These are phyloP conservation scores for Actinostola sp. DNA, from an alignment of 92 coral and sea anemone genomes.

Conservation along the genomic window DNA sequence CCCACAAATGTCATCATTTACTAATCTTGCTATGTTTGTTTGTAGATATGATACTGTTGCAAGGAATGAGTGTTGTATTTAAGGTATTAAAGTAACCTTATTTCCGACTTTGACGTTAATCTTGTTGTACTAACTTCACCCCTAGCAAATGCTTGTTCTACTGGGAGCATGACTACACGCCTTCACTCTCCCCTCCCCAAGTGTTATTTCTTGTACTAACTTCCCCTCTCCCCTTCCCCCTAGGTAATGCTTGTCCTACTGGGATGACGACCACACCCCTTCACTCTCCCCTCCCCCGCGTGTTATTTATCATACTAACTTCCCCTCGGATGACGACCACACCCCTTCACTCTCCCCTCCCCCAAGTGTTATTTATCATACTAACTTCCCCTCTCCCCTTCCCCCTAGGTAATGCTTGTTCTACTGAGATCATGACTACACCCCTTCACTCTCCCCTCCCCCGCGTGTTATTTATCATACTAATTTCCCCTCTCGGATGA, in stretches of 20 bases:
- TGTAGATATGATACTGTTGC: conserved; percentile 85
- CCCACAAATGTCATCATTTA: too few relatives aligned
- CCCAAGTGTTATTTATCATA: background rate
- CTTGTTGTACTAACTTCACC: background rate
- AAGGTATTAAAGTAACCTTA: conserved; percentile 59
- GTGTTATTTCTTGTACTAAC: background rate
- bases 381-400: background rate
- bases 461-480: too few relatives aligned
- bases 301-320: background rate
- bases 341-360: background rate
- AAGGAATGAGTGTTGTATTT: conserved; percentile 85
- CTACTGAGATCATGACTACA: too few relatives aligned
- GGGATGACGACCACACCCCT: too few relatives aligned
- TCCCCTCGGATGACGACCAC: too few relatives aligned
- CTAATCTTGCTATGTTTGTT: conserved; percentile 5
- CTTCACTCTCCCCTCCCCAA: background rate
- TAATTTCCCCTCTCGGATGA: too few relatives aligned
- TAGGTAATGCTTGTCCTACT: conserved; percentile 80
- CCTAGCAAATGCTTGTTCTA: conserved; percentile 78
- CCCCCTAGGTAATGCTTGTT: conserved; percentile 68
- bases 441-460: too few relatives aligned
- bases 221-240: background rate
- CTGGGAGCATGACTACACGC: too few relatives aligned
- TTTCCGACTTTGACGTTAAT: background rate
- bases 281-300: too few relatives aligned